phyloP scores from a whole-genome alignment of 2,113 vertebrate species.

The Larimichthys crocea region DNA sequence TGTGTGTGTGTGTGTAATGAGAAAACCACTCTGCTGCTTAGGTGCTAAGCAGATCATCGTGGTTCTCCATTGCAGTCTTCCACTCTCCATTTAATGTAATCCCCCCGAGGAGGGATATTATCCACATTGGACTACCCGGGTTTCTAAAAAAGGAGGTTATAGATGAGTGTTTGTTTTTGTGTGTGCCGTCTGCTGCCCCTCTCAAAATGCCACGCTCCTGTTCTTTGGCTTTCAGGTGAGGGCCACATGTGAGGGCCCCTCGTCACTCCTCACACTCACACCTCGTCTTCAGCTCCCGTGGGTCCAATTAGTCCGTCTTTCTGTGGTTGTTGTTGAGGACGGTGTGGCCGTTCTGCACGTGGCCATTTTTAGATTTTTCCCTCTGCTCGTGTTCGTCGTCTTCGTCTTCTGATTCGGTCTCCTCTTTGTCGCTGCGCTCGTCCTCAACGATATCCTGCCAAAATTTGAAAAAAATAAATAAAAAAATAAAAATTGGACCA shows the following conservation, averaged over 20 bases:
- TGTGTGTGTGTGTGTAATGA: background rate
- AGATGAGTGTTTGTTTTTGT: background rate
- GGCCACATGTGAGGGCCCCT: conserved; percentile 3
- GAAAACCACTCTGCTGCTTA: conserved; percentile 42
- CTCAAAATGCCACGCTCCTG: conserved; percentile 5
- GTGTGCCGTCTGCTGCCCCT: conserved; percentile 35
- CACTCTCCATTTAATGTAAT: conserved; percentile 25
- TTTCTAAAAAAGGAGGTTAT: conserved; percentile 17
- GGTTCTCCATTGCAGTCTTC: conserved; percentile 17
- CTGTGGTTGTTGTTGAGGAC: conserved; percentile 88
- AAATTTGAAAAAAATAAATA: background rate
- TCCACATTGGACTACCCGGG: background rate
- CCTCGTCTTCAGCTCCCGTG: background rate
- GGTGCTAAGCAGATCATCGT: conserved; percentile 24
- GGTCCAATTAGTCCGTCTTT: conserved; percentile 82
- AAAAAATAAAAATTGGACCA: background rate
- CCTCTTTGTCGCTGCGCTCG: conserved; percentile 92
- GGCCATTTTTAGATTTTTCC: conserved; percentile 83
- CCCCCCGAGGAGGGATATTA: conserved; percentile 22
- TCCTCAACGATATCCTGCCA: conserved; percentile 88
- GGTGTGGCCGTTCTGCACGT: conserved; percentile 88
- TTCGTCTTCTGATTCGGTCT: conserved; percentile 91
- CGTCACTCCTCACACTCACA: background rate
- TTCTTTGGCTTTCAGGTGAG: conserved; percentile 62
- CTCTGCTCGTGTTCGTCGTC: conserved; percentile 60